These are phyloP conservation scores for Lytechinus pictus DNA, from an alignment of 35 echinoderm and acorn worm genomes.

Conservation along the genomic window DNA sequence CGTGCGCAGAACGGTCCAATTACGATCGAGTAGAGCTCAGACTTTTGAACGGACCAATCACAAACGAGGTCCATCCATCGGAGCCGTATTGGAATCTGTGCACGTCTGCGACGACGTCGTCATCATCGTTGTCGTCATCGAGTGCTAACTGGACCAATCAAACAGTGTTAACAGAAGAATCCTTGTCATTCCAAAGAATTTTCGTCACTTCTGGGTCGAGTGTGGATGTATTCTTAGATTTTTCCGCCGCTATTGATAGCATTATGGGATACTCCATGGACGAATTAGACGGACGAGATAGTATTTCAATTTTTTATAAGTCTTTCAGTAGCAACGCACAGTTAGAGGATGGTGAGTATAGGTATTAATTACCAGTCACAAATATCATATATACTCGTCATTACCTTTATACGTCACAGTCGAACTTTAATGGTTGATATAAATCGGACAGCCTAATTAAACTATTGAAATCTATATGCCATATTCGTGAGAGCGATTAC, in stretches of 20 bases:
- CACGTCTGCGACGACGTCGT: neutral
- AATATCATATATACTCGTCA: too few species aligned
- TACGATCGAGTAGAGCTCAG: conserved; percentile 29
- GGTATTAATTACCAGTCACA: too few species aligned
- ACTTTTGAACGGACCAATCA: conserved; percentile 32
- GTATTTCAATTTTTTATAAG: conserved; percentile 46
- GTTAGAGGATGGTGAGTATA: conserved; percentile 35
- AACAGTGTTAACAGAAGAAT: neutral
- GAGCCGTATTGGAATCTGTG: conserved; percentile 15
- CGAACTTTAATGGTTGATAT: too few species aligned
- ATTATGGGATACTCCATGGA: neutral
- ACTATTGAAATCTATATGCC: neutral
- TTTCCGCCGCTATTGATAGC: conserved; percentile 31
- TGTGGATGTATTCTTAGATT: neutral
- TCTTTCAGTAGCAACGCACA: conserved; percentile 49
- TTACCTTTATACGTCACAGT: too few species aligned
- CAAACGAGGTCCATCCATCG: conserved; percentile 6
- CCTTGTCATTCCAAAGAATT: conserved; percentile 37
- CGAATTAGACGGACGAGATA: conserved; percentile 9
- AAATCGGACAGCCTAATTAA: too few species aligned
- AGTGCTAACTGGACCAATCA: conserved; percentile 19
- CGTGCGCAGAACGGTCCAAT: conserved; percentile 13
- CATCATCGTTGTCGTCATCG: neutral
- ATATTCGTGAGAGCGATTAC: neutral
- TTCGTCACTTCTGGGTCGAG: neutral